Percentiles rank a stretch among this genome's conserved stretches.
These are phyloP conservation scores for Bombus pyrosoma DNA, from an alignment of 1,140 invertebrate genomes.

Conservation along the genomic window DNA sequence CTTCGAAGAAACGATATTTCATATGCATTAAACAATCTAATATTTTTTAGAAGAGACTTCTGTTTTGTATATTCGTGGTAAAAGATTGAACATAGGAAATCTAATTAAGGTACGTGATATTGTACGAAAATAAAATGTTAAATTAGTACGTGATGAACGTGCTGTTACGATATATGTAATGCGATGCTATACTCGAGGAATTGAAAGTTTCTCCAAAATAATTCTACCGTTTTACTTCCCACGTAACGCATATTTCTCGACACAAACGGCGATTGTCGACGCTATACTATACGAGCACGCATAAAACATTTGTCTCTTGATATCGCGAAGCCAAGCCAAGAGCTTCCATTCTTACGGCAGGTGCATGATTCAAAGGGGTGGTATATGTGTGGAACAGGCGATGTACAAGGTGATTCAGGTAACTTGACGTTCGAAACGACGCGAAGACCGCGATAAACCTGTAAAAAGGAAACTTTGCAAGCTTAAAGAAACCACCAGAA, in stretches of 20 bases:
- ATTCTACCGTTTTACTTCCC: not conserved
- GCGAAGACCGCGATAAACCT: not conserved
- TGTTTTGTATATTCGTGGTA: no score
- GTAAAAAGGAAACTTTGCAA: slow-evolving; percentile 10
- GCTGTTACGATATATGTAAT: no score
- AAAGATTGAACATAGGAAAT: no score
- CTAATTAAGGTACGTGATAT: no score
- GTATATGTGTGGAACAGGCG: not conserved
- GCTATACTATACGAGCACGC: not conserved
- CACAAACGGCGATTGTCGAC: not conserved
- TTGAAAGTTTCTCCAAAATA: no score
- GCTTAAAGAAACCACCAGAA: not conserved
- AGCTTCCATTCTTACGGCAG: slow-evolving; percentile 28
- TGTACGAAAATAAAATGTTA: no score
- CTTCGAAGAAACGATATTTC: no score
- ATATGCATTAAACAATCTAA: no score
- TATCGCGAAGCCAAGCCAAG: not conserved
- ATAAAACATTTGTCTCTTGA: slow-evolving; percentile 8
- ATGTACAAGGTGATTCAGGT: not conserved
- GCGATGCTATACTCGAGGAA: no score
- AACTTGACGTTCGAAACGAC: not conserved
- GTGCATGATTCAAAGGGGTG: slow-evolving; percentile 14
- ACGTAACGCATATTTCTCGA: not conserved
- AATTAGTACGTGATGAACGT: no score
- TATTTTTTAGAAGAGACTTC: no score